Conservation (phyloP, 2,888 invertebrate species). For the Biston betularia region DNA sequence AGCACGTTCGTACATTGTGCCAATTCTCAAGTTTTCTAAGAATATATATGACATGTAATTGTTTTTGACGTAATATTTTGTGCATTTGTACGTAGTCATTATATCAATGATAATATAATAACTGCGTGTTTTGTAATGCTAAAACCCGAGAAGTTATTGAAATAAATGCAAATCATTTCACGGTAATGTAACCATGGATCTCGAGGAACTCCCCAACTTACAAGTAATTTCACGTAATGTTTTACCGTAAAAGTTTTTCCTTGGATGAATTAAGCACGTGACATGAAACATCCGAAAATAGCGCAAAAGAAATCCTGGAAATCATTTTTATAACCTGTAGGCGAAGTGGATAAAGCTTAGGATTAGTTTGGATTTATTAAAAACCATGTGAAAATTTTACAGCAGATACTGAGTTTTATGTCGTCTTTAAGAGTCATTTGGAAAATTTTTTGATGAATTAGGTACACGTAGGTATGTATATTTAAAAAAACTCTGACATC, state of each 20-base stretch:
- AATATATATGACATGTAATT: neutral
- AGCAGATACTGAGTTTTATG: no score
- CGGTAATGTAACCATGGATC: conserved; percentile 9
- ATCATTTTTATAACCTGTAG: neutral
- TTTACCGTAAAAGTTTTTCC: neutral
- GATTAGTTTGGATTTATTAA: no score
- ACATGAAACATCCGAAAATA: neutral
- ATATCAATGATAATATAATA: no score
- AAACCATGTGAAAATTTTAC: no score
- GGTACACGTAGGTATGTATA: no score
- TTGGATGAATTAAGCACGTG: neutral
- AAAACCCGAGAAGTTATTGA: conserved; percentile 2
- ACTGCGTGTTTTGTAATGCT: neutral
- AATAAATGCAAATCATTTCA: conserved; percentile 14
- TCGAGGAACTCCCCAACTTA: conserved; percentile 16
- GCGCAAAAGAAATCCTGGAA: neutral
- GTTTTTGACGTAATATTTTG: no score
- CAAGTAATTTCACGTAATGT: conserved; percentile 22
- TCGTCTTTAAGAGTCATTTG: no score
- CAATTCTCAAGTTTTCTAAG: neutral
- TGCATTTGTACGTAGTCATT: no score
- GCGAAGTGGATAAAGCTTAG: no score
- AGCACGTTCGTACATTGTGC: no score
- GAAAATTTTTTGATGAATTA: no score
- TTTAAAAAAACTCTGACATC: no score